Conservation (phyloP, 2,797 vertebrate genomes). For the Adelosebastes latens region DNA sequence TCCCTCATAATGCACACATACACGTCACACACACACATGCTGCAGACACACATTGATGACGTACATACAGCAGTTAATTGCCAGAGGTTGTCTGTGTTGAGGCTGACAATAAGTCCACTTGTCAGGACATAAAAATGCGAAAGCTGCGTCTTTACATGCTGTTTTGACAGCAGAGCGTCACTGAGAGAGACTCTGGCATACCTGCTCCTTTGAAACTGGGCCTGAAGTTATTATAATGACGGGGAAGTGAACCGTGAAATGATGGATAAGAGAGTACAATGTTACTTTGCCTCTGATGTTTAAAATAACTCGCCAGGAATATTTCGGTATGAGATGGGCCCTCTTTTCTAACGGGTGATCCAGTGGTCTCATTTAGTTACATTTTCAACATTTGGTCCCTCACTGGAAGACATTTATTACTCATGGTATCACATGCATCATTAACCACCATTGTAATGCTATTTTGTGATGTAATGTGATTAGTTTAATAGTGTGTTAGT, state of each 20-base stretch:
- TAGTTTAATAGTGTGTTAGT: background rate
- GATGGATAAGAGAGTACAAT: slow-evolving; percentile 18
- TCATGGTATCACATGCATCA: background rate
- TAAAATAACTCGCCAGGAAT: slow-evolving; percentile 20
- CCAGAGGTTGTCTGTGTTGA: slow-evolving; percentile 32
- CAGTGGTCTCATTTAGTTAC: background rate
- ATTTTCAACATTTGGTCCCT: background rate
- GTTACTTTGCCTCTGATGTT: slow-evolving; percentile 34
- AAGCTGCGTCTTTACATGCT: slow-evolving; percentile 4
- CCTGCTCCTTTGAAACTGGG: slow-evolving; percentile 28
- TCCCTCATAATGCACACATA: slow-evolving; percentile 62
- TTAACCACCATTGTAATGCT: background rate
- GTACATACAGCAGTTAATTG: slow-evolving; percentile 47
- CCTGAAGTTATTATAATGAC: slow-evolving; percentile 29
- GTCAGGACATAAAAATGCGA: slow-evolving; percentile 18
- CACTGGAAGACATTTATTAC: slow-evolving; percentile 4
- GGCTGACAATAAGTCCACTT: slow-evolving; percentile 18
- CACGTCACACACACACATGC: slow-evolving; percentile 3
- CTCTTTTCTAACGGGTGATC: background rate
- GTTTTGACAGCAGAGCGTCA: background rate
- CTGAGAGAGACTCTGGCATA: background rate
- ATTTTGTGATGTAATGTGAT: background rate
- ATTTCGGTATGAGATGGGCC: background rate
- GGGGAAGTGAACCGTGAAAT: slow-evolving; percentile 25
- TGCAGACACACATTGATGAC: slow-evolving; percentile 51